A percentile compares a stretch with the other conserved stretches of the same genome.
Evolutionary conservation across 37 sponge, comb jelly and placozoan genomes (phyloP).

Genomic region (Haliclona indistincta): DNA sequence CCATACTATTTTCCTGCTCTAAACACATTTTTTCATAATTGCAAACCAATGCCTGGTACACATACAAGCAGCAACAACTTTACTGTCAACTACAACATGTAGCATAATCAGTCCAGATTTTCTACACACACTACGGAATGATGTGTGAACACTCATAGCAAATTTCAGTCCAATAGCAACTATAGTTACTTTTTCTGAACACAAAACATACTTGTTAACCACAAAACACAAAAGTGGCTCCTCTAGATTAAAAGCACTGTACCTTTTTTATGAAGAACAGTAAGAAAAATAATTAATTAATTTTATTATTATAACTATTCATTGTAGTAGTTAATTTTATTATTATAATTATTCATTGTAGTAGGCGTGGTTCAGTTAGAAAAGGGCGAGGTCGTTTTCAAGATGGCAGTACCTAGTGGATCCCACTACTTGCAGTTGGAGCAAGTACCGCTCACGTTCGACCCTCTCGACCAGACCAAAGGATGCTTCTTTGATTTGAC

Average conservation of each 20-base stretch:
- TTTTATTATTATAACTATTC: neutral
- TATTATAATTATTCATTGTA: neutral
- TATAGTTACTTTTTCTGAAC: neutral
- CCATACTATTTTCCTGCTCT: no score
- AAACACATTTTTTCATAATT: no score
- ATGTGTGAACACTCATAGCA: no score
- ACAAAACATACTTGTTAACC: neutral
- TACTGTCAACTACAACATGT: no score
- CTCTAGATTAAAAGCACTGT: no score
- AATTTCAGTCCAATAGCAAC: no score
- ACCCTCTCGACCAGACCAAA: conserved; percentile 65
- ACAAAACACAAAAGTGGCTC: no score
- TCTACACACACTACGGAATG: no score
- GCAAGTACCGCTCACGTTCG: conserved; percentile 70
- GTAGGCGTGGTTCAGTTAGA: neutral
- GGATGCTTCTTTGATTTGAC: conserved; percentile 79
- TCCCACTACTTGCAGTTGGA: conserved; percentile 24
- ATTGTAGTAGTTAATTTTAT: neutral
- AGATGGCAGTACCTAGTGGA: neutral
- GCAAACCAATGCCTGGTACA: no score
- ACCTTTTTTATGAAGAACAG: no score
- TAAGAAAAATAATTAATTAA: neutral
- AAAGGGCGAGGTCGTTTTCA: neutral
- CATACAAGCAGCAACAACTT: no score
- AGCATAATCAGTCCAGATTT: no score